Percentiles rank a stretch among this genome's conserved stretches.
Evolutionary conservation across 2,888 invertebrate genomes (phyloP).

Genomic region (Drosophila rellima): DNA sequence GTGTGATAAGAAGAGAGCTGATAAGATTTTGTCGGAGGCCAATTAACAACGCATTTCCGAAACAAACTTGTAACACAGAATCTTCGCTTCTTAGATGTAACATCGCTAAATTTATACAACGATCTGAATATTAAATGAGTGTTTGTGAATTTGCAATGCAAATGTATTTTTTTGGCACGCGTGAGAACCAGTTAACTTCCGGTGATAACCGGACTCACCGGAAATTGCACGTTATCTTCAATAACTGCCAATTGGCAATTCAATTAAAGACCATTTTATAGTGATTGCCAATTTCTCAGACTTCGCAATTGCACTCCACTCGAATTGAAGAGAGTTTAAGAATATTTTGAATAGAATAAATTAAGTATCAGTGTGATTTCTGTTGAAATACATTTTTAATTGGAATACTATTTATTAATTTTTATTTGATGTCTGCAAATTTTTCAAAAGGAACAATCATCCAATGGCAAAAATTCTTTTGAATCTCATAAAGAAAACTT

Average conservation of each 20-base stretch:
- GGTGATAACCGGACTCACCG: slow-evolving; percentile 16
- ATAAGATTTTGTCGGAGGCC: neutral
- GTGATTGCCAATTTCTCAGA: slow-evolving; percentile 42
- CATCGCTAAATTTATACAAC: neutral
- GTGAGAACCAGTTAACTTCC: slow-evolving; percentile 44
- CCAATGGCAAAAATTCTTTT: no score
- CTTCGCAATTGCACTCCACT: slow-evolving; percentile 7
- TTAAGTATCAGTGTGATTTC: no score
- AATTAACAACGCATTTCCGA: slow-evolving; percentile 20
- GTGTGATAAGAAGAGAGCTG: slow-evolving; percentile 39
- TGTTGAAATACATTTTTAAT: no score
- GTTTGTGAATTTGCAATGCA: slow-evolving; percentile 1
- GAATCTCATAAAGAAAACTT: no score
- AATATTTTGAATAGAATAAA: neutral
- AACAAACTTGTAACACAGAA: neutral
- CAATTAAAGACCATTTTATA: slow-evolving; percentile 34
- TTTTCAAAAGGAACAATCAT: no score
- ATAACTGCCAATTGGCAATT: slow-evolving; percentile 43
- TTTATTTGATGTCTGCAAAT: no score
- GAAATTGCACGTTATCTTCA: slow-evolving; percentile 40
- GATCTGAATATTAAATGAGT: neutral
- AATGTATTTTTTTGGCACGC: slow-evolving; percentile 40
- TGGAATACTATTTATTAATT: no score
- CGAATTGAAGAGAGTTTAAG: neutral
- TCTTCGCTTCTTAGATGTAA: neutral